Conservation (phyloP, 2,113 vertebrate species). For the Panthera uncia region DNA sequence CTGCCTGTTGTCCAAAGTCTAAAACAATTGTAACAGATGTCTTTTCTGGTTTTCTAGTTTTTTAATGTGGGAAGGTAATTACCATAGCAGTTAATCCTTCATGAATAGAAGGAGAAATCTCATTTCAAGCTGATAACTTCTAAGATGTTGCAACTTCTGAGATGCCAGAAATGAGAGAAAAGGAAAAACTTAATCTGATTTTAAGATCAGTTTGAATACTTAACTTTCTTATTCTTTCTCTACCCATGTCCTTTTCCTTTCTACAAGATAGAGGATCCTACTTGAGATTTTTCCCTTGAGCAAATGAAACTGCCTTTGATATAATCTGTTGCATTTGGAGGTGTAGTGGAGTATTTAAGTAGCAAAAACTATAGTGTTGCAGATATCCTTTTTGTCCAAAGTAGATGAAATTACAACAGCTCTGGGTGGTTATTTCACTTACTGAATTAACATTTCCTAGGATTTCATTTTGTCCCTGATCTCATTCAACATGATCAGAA, state of each 20-base stretch:
- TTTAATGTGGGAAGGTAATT: neutral
- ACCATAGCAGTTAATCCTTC: neutral
- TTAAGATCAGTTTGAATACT: neutral
- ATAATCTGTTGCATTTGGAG: neutral
- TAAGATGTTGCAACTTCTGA: conserved; percentile 17
- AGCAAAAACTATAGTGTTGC: neutral
- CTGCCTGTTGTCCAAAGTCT: neutral
- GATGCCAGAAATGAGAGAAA: neutral
- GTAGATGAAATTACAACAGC: neutral
- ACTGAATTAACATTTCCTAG: neutral
- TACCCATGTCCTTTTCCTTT: neutral
- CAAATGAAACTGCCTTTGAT: conserved; percentile 13
- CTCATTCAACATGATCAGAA: neutral
- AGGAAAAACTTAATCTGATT: neutral
- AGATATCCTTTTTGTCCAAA: neutral
- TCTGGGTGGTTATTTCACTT: neutral
- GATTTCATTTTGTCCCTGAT: neutral
- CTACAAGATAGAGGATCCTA: neutral
- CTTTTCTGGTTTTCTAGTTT: conserved; percentile 18
- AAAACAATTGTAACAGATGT: neutral
- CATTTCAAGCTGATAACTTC: conserved; percentile 10
- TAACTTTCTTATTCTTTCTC: neutral
- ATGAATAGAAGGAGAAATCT: neutral
- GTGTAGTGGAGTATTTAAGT: neutral
- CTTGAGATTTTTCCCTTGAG: neutral